Evolutionary conservation across 2,888 invertebrate genomes (phyloP), one percentile per base, ranked within the genome.

Genomic region (Coleophora flavipennella): DNA sequence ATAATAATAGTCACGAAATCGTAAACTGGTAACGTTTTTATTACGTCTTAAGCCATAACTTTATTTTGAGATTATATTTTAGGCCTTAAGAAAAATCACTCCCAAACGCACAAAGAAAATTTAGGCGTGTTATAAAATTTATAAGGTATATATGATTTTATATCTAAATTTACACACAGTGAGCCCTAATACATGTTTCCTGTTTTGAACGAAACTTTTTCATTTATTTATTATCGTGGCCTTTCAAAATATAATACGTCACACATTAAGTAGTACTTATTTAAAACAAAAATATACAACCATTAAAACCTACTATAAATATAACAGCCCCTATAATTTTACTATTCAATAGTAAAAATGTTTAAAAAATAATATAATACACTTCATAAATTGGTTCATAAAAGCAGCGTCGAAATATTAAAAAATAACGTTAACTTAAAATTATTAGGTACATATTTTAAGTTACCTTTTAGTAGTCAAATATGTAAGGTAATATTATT

Each of bases 311-410:
- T 70, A 76, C 56, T 71, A 75, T 74, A 76, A 77, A 80, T 75
- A 79, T 77, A 81, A 83, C 83, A 83, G 83, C 83, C 83, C 69
- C 70, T 71, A 72, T 46, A 55, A 64, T 69, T 76, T 79, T 67
- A 83, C 83, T 83, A 84, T 81, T 79, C 69, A 56, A 84, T 84
- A 84, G 83, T 68, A 77, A 76, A 77, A 75, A 62, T 56, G 50
- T 58, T 63, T 51, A 67, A 60, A 66, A 67, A 51, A 62, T 73
- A 64, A 67, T 69, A 69, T 68, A 57, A 59, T 67, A 69, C 60
- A 70, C 57, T 61, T 60, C 62, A 67, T 63, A 70, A 70, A 69
- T 66, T 53, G 68, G 73, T 67, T 67, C 57, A 54, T 63, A 79
- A 78, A 78, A 73, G 71, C 71, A 64, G 76, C 66, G 71, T 79